Percentiles rank a stretch among this genome's conserved stretches.
Conservation (phyloP, 2,113 vertebrate genomes). For the Callithrix jacchus region DNA sequence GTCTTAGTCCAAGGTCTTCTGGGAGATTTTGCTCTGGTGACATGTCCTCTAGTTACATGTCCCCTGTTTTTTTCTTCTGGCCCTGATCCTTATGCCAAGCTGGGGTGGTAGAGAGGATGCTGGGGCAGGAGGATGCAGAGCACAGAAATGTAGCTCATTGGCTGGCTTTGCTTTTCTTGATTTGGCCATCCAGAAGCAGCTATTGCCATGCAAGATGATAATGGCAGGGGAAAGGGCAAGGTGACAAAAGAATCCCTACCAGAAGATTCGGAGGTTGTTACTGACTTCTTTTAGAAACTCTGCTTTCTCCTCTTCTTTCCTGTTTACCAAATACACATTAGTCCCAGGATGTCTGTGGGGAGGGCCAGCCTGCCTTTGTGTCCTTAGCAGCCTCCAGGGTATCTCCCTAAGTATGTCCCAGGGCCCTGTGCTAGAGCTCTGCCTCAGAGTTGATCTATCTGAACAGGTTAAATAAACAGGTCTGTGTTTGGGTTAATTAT, state of each 20-base stretch:
- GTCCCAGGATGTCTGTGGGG: neutral
- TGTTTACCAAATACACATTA: neutral
- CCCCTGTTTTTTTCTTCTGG: neutral
- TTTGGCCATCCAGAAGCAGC: slow-evolving; percentile 7
- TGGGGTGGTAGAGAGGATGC: neutral
- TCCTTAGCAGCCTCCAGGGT: slow-evolving; percentile 52
- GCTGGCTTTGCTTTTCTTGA: neutral
- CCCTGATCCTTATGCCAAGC: neutral
- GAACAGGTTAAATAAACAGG: slow-evolving; percentile 96
- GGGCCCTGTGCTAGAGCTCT: slow-evolving; percentile 67
- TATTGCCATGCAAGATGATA: neutral
- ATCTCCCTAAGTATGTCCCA: slow-evolving; percentile 56
- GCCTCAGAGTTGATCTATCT: slow-evolving; percentile 85
- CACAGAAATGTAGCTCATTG: neutral
- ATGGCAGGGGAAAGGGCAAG: neutral
- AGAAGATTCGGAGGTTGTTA: neutral
- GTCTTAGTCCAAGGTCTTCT: neutral
- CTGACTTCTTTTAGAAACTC: neutral
- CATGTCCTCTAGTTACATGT: neutral
- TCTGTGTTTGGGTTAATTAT: slow-evolving; percentile 95
- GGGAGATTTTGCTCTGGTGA: neutral
- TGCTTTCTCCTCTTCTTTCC: neutral
- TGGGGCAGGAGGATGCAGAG: neutral
- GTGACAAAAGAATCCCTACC: neutral
- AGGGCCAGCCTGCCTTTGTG: slow-evolving; percentile 27